Evolutionary conservation across 92 coral and sea anemone genomes (phyloP).

Genomic region (Epizoanthus illoricatus): DNA sequence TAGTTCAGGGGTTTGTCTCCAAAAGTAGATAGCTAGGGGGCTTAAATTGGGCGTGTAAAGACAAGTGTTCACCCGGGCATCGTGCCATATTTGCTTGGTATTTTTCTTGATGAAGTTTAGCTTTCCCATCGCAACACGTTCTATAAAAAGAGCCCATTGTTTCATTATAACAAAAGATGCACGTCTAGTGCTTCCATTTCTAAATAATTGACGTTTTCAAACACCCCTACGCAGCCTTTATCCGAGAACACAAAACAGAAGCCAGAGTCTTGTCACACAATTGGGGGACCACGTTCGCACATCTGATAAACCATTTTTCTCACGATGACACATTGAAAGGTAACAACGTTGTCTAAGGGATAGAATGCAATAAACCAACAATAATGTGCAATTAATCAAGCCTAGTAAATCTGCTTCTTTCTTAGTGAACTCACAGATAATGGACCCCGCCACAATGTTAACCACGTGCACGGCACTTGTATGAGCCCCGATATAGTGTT

Average conservation of each 20-base stretch:
- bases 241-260: slow-evolving; percentile 63
- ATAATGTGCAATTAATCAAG: slow-evolving; percentile 79
- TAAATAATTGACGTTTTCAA: slow-evolving; percentile 87
- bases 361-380: slow-evolving; percentile 66
- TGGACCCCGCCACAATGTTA: slow-evolving; percentile 56
- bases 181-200: slow-evolving; percentile 75
- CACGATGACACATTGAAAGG: slow-evolving; percentile 53
- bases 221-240: slow-evolving; percentile 52
- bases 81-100: neutral
- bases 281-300: slow-evolving; percentile 68
- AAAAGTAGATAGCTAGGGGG: slow-evolving; percentile 2
- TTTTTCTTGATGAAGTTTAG: slow-evolving; percentile 36
- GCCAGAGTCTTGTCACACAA: slow-evolving; percentile 57
- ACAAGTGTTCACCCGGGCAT: too few relatives aligned
- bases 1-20: neutral
- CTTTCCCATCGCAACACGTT: slow-evolving; percentile 85
- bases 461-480: slow-evolving; percentile 41
- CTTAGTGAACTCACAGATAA: slow-evolving; percentile 74
- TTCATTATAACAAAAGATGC: slow-evolving; percentile 86
- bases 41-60: slow-evolving; percentile 34
- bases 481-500: neutral
- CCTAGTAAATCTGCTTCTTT: slow-evolving; percentile 75
- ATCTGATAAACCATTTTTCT: slow-evolving; percentile 75
- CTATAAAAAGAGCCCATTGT: slow-evolving; percentile 86
- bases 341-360: slow-evolving; percentile 77